These are phyloP conservation scores for Hypothenemus hampei DNA, from an alignment of 1,140 invertebrate species.

Conservation along the genomic window DNA sequence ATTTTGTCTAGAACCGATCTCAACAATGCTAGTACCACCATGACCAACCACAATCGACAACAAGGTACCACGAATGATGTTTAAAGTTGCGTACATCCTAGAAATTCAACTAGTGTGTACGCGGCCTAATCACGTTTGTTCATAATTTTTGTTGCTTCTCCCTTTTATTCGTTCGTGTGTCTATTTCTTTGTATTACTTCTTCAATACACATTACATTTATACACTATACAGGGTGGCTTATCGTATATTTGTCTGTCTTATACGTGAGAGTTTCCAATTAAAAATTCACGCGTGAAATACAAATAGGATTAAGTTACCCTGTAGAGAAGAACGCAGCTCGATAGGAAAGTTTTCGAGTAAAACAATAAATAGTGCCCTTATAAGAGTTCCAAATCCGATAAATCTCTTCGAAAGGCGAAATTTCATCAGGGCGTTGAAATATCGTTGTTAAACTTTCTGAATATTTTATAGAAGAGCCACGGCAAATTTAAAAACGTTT, in stretches of 20 bases:
- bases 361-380: neutral
- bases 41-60: conserved; percentile 47
- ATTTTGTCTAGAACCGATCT: conserved; percentile 46
- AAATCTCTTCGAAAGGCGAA: conserved; percentile 1
- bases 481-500: neutral
- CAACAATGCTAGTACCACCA: conserved; percentile 49
- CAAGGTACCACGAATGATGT: conserved; percentile 43
- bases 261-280: no score
- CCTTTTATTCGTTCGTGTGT: conserved; percentile 21
- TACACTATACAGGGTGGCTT: no score
- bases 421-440: conserved; percentile 2
- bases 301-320: no score
- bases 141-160: conserved; percentile 16
- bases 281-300: conserved; percentile 12
- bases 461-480: neutral
- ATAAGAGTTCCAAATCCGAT: neutral
- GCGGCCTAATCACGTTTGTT: conserved; percentile 3
- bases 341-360: conserved; percentile 14
- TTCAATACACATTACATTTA: conserved; percentile 2
- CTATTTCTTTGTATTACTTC: conserved; percentile 12
- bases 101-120: conserved; percentile 1
- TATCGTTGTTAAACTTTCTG: conserved; percentile 4
- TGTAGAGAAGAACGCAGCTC: conserved; percentile 18
- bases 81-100: conserved; percentile 21
- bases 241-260: no score